Conservation (phyloP, 2,113 vertebrate genomes). For the Benitochromis conjunctus region DNA sequence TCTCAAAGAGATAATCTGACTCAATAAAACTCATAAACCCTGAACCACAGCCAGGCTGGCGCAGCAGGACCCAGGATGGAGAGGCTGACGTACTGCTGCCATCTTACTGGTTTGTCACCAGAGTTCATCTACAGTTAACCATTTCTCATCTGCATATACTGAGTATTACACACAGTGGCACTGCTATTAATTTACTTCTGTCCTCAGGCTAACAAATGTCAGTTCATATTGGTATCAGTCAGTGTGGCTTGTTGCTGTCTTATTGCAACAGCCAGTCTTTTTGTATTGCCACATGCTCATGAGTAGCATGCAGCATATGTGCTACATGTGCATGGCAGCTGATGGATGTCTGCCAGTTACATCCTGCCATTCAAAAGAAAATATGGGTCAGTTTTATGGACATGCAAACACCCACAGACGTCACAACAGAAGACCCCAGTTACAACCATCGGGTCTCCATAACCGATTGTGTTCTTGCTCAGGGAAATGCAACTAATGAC, state of each 20-base stretch:
- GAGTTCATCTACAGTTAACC: background rate
- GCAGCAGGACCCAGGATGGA: background rate
- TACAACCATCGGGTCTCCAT: background rate
- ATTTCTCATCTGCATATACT: background rate
- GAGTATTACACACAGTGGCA: background rate
- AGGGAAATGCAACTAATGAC: background rate
- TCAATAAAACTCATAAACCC: background rate
- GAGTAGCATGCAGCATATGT: background rate
- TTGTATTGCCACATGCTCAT: background rate
- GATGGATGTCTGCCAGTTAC: rapidly evolving
- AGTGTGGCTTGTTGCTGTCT: too few species aligned
- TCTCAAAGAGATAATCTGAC: background rate
- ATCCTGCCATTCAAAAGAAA: background rate
- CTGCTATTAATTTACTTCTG: background rate
- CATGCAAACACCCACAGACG: background rate
- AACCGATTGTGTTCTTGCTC: background rate
- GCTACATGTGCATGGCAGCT: background rate
- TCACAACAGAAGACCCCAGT: background rate
- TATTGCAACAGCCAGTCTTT: background rate
- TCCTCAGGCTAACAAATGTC: background rate
- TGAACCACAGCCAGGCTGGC: background rate
- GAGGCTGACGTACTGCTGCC: background rate
- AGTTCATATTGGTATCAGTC: rapidly evolving
- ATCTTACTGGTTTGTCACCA: background rate
- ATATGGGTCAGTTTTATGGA: background rate